Conservation (phyloP, 2,113 vertebrate species). For the Puntigrus tetrazona region DNA sequence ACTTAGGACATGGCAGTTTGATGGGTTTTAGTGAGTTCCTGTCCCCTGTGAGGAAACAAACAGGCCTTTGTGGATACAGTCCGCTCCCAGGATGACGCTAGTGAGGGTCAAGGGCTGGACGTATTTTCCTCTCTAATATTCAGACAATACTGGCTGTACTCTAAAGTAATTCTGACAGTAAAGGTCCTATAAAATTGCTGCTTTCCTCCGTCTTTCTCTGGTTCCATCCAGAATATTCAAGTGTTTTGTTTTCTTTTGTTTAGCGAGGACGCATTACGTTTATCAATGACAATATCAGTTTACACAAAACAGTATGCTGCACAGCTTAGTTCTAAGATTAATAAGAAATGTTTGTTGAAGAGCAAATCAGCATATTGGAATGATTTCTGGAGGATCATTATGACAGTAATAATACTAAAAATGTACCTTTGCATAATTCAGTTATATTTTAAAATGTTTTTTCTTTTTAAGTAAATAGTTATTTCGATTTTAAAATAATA, state of each 20-base stretch:
- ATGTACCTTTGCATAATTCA: background rate
- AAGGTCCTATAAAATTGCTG: constrained; percentile 46
- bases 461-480: too few relatives aligned
- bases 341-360: background rate
- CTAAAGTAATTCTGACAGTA: constrained; percentile 63
- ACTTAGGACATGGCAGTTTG: constrained; percentile 42
- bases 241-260: background rate
- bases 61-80: constrained; percentile 61
- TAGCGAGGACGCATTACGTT: background rate
- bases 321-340: too few relatives aligned
- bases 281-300: background rate
- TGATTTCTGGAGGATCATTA: too few relatives aligned
- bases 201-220: constrained; percentile 33
- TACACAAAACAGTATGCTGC: background rate
- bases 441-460: too few relatives aligned
- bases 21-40: constrained; percentile 66
- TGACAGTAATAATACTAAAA: background rate
- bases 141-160: constrained; percentile 36
- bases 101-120: constrained; percentile 68
- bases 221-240: constrained; percentile 13
- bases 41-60: constrained; percentile 69
- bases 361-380: background rate
- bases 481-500: too few relatives aligned
- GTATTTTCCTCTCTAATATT: constrained; percentile 45
- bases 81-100: constrained; percentile 65